A percentile compares a stretch with the other conserved stretches of the same genome.
Evolutionary conservation across 2,888 invertebrate genomes (phyloP).

Genomic region (Iphiclides podalirius): DNA sequence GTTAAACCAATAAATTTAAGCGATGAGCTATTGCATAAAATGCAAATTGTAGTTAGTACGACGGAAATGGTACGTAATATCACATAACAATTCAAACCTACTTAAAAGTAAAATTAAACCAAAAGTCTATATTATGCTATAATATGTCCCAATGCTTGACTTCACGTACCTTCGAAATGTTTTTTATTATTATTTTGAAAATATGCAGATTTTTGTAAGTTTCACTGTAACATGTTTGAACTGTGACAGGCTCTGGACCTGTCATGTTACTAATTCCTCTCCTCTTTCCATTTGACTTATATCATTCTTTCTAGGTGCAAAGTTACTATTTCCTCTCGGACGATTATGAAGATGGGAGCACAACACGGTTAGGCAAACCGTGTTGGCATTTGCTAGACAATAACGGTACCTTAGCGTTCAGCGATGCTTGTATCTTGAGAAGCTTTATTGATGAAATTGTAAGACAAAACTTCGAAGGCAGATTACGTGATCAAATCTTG

Average conservation of each 20-base stretch:
- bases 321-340: slow-evolving; percentile 13
- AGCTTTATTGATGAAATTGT: slow-evolving; percentile 15
- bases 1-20: background rate
- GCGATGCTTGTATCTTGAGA: slow-evolving; percentile 12
- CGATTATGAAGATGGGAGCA: slow-evolving; percentile 5
- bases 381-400: slow-evolving; percentile 18
- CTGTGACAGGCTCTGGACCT: too few species aligned
- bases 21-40: slow-evolving; percentile 11
- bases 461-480: slow-evolving; percentile 11
- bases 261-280: too few species aligned
- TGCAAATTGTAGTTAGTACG: slow-evolving; percentile 5
- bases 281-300: too few species aligned
- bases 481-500: slow-evolving; percentile 10
- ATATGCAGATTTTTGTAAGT: too few species aligned
- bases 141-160: too few species aligned
- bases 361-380: slow-evolving; percentile 1
- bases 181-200: too few species aligned
- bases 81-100: too few species aligned
- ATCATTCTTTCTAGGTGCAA: slow-evolving; percentile 8
- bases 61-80: slow-evolving; percentile 16
- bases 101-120: too few species aligned
- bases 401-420: background rate
- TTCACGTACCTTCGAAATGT: too few species aligned
- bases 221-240: too few species aligned
- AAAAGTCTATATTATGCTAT: too few species aligned